Evolutionary conservation across 2,797 vertebrate species (phyloP), one percentile per base, ranked within the genome.

Genomic region (Acanthopagrus latus): DNA sequence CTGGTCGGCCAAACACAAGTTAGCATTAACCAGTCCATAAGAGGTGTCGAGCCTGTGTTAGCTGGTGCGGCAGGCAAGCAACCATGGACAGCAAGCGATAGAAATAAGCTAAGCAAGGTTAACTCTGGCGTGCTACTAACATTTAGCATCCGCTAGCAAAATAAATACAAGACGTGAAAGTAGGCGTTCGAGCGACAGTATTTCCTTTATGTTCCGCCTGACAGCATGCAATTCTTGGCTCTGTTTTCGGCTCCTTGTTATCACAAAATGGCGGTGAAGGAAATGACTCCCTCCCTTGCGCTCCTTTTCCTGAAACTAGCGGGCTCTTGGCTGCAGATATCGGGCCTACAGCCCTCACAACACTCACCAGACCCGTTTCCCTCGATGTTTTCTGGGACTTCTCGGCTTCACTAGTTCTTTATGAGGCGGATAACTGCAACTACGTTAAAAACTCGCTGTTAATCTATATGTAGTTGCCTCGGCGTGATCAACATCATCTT

Each of bases 191-290:
- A 5, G 56, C 44, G 21, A 7, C 0, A 0, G 7, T 20, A 3
- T 17, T n/a, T 43, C 20, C 55, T 52, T 48, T 27, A n/a, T 57
- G 47, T 57, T 64, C 41, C 20, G 12, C 5, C 46, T 16, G 63
- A 56, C 78, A 77, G 70, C 82, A 56, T 76, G 85, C 44, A 21
- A 71, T 74, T 86, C 80, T 83, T 86, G 78, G 80, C 83, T 91
- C 74, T 86, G 87, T 90, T 91, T 91, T 93, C 89, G 59, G 84
- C 86, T 94, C 90, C 91, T 95, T 94, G 93, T 94, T 93, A 91
- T 94, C 93, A 96, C 95, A 96, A 96, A 96, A 96, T 96, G 96
- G 96, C 96, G 96, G 94, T 94, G 95, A 94, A 95, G 92, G 95
- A 96, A 96, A 95, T 85, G 93, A 93, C 94, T 95, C 94, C 95